Evolutionary conservation across 2,888 invertebrate species (phyloP).

Genomic region (Seira musarum): DNA sequence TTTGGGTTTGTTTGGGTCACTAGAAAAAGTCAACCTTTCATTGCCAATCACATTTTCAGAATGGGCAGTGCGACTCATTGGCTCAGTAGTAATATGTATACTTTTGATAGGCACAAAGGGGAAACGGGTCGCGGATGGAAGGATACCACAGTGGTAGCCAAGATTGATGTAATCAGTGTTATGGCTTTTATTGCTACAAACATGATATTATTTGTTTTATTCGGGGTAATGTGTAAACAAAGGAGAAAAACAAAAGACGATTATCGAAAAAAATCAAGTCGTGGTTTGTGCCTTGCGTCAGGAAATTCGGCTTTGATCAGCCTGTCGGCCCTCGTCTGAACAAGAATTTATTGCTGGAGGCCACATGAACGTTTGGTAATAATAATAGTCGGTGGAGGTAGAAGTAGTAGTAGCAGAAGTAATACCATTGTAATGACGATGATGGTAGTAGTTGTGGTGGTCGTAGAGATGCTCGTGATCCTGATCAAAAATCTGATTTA

Average conservation of each 20-base stretch:
- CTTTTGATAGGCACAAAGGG: conserved; percentile 6
- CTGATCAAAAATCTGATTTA: conserved; percentile 31
- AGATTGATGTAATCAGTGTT: conserved; percentile 26
- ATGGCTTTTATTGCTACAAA: conserved; percentile 42
- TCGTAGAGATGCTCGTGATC: conserved; percentile 10
- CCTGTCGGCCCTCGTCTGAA: conserved; percentile 4
- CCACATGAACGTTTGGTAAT: conserved; percentile 20
- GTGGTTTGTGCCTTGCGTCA: conserved; percentile 30
- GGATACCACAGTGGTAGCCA: conserved; percentile 15
- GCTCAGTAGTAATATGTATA: conserved; percentile 4
- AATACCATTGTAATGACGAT: neutral
- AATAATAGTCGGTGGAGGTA: neutral
- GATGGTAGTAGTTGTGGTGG: neutral
- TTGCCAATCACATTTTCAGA: conserved; percentile 16
- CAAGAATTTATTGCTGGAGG: conserved; percentile 32
- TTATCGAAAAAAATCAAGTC: conserved; percentile 13
- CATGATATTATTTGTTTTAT: conserved; percentile 39
- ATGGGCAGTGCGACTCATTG: neutral
- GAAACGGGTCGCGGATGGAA: neutral
- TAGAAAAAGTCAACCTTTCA: conserved; percentile 17
- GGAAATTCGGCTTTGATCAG: conserved; percentile 36
- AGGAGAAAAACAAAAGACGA: conserved; percentile 24
- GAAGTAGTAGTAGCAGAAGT: too few relatives aligned
- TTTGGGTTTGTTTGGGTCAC: neutral
- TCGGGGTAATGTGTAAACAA: conserved; percentile 32